Conservation (phyloP, 2,888 invertebrate species). For the Autographa gamma region DNA sequence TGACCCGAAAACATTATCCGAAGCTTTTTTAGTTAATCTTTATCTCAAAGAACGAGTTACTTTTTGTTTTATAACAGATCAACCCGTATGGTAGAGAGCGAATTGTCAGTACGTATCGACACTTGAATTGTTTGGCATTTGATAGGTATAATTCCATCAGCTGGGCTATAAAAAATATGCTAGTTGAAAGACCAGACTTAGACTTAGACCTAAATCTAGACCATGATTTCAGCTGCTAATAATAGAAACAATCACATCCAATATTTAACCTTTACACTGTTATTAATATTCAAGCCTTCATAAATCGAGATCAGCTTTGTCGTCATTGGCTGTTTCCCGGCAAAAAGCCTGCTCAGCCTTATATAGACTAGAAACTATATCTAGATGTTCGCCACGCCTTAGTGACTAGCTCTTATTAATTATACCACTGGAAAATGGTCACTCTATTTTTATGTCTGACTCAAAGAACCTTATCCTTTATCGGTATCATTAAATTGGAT, state of each 20-base stretch:
- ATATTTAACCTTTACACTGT: conserved; percentile 46
- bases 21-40: too few species aligned
- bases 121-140: too few species aligned
- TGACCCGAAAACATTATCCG: too few species aligned
- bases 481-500: too few species aligned
- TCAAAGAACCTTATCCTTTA: background rate
- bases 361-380: conserved; percentile 50
- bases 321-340: conserved; percentile 50
- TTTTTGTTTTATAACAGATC: too few species aligned
- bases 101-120: too few species aligned
- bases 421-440: conserved; percentile 16
- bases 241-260: conserved; percentile 36
- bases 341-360: conserved; percentile 53
- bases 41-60: too few species aligned
- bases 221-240: conserved; percentile 20
- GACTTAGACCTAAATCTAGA: background rate
- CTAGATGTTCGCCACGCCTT: conserved; percentile 48
- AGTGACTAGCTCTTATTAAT: conserved; percentile 29
- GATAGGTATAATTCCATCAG: too few species aligned
- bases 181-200: too few species aligned
- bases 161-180: too few species aligned
- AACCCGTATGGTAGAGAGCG: too few species aligned
- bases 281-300: conserved; percentile 35
- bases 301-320: conserved; percentile 54
- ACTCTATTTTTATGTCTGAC: background rate